Evolutionary conservation across 2,113 vertebrate genomes (phyloP).

Genomic region (Dromiciops gliroides): DNA sequence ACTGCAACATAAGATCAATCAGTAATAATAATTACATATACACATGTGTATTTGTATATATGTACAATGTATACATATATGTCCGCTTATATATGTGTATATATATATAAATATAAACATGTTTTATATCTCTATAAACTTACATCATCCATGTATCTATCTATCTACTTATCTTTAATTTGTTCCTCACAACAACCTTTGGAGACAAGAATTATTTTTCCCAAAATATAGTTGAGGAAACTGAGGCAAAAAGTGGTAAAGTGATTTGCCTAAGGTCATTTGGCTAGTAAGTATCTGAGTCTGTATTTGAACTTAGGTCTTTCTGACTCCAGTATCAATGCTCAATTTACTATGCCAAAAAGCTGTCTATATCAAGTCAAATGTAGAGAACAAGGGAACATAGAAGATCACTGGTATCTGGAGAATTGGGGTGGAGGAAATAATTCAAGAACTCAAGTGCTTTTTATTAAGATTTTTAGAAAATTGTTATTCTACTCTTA

Average conservation of each 20-base stretch:
- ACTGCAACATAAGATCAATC: background rate
- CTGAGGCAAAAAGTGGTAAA: background rate
- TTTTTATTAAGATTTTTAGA: background rate
- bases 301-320: background rate
- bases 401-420: background rate
- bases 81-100: no score
- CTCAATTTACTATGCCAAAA: background rate
- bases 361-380: background rate
- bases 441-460: background rate
- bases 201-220: background rate
- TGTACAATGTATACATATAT: no score
- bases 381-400: background rate
- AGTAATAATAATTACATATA: background rate
- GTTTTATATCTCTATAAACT: no score
- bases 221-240: background rate
- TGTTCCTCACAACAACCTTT: background rate
- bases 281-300: no score
- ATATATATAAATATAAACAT: no score
- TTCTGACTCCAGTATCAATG: background rate
- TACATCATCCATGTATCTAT: no score
- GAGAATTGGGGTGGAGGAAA: background rate
- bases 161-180: no score
- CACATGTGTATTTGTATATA: background rate
- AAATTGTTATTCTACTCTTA: background rate
- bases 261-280: background rate